Evolutionary conservation across 2,888 invertebrate genomes (phyloP).

Genomic region (Galerucella calmariensis): DNA sequence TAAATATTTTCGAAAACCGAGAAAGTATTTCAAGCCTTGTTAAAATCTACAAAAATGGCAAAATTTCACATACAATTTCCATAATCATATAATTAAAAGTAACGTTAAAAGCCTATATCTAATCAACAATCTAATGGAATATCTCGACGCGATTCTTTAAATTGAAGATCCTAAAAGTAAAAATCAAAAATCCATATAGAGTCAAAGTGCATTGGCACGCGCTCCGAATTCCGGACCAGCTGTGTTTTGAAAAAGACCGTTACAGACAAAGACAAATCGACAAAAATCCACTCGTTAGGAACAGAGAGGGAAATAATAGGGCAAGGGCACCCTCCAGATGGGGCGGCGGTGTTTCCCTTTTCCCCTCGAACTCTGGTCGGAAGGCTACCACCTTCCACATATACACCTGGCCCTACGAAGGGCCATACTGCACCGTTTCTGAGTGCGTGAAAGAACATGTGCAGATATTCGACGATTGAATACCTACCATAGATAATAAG

Average conservation of each 20-base stretch:
- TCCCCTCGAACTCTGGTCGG: background rate
- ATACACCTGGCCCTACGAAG: slow-evolving; percentile 47
- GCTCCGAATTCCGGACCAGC: slow-evolving; percentile 47
- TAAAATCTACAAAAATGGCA: too few species aligned
- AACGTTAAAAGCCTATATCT: too few species aligned
- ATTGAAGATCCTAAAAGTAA: background rate
- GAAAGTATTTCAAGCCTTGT: too few species aligned
- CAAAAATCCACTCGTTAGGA: background rate
- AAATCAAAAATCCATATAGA: slow-evolving; percentile 21
- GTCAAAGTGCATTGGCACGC: slow-evolving; percentile 48
- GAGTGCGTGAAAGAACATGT: slow-evolving; percentile 27
- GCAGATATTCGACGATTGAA: slow-evolving; percentile 24
- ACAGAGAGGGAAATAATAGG: slow-evolving; percentile 20
- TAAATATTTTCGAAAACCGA: too few species aligned
- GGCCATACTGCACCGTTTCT: slow-evolving; percentile 42
- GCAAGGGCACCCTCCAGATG: slow-evolving; percentile 47
- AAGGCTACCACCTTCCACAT: slow-evolving; percentile 40
- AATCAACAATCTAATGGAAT: too few species aligned
- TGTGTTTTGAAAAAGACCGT: slow-evolving; percentile 53
- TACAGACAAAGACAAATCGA: slow-evolving; percentile 40
- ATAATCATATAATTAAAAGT: too few species aligned
- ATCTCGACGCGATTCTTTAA: background rate
- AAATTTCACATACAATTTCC: too few species aligned
- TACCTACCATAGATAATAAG: background rate
- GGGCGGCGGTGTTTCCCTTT: slow-evolving; percentile 31